Evolutionary conservation across 2,797 vertebrate species (phyloP), one percentile per base, ranked within the genome.

Genomic region (Percopsis omiscomaycus): DNA sequence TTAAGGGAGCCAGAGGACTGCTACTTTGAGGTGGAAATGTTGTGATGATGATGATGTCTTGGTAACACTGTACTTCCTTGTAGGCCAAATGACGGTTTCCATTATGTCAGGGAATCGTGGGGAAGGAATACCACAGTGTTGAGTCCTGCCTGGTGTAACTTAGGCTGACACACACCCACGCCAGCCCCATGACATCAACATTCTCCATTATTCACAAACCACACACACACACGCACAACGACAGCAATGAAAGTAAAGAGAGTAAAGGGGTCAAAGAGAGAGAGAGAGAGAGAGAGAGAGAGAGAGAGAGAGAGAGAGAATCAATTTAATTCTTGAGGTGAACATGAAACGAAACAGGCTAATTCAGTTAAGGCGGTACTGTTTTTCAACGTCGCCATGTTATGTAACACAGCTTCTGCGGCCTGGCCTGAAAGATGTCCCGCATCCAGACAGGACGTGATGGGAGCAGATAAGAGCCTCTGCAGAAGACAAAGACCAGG

Each of bases 81-180:
- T 74, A 76, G 86, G 85, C 84, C 45, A 44, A 54, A 30, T 85
- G 84, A 86, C 85, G 77, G 47, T 84, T 81, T 83, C 58, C 68
- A 85, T 87, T 74, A 85, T 45, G 55, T 86, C 84, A 83, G 74
- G 75, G 61, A 62, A 68, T 79, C 59, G 55, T 77, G 77, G 75
- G 74, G 82, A 81, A 83, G 80, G 67, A 76, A 71, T 81, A 85
- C 76, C 80, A 71, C 51, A 74, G 62, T 78, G 69, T 84, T 85
- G 86, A 89, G 59, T 79, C 52, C 14, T 11, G 67, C 42, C 69
- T 71, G 78, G 68, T 55, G 55, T 89, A 90, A 90, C 88, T 71
- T 9, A 51, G 66, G 30, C 70, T 84, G 89, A 90, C 90, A 88
- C 69, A 73, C 81, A 71, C 86, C 87, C 84, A 86, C 86, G 69